These are phyloP conservation scores for Macrophya annulata DNA, from an alignment of 2,888 invertebrate species.

Conservation along the genomic window DNA sequence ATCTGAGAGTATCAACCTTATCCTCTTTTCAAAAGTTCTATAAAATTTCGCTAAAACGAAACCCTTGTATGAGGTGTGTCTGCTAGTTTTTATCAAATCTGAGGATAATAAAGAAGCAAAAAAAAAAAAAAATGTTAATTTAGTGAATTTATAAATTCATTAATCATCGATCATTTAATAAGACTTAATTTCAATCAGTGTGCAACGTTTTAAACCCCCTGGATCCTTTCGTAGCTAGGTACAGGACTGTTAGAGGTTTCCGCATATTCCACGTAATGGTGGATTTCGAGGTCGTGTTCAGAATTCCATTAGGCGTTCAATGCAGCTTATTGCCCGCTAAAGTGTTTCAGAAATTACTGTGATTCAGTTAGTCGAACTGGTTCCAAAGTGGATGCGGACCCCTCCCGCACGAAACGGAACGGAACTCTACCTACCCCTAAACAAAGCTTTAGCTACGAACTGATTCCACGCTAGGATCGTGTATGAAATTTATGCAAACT, in stretches of 20 bases:
- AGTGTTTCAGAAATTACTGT: conserved; percentile 55
- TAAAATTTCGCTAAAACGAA: background rate
- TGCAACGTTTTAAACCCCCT: background rate
- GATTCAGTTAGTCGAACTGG: conserved; percentile 53
- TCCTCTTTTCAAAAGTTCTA: background rate
- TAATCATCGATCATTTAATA: no score
- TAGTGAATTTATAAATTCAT: background rate
- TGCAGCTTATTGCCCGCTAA: conserved; percentile 56
- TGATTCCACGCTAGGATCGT: background rate
- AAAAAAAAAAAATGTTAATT: no score
- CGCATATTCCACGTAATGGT: background rate
- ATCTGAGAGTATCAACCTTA: conserved; percentile 3
- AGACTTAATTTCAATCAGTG: background rate
- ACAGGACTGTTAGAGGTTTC: background rate
- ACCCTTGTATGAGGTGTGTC: background rate
- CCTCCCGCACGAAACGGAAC: background rate
- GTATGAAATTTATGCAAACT: conserved; percentile 6
- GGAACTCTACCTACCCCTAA: conserved; percentile 31
- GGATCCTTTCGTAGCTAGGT: background rate
- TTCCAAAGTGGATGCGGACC: conserved; percentile 22
- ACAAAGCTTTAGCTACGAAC: conserved; percentile 16
- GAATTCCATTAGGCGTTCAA: conserved; percentile 53
- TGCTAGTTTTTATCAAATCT: background rate
- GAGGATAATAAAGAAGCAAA: background rate
- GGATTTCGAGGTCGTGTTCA: conserved; percentile 47